Percentiles rank a stretch among this genome's conserved stretches.
phyloP scores from a whole-genome alignment of 2,797 vertebrate species.

The Cheirogaleus major region DNA sequence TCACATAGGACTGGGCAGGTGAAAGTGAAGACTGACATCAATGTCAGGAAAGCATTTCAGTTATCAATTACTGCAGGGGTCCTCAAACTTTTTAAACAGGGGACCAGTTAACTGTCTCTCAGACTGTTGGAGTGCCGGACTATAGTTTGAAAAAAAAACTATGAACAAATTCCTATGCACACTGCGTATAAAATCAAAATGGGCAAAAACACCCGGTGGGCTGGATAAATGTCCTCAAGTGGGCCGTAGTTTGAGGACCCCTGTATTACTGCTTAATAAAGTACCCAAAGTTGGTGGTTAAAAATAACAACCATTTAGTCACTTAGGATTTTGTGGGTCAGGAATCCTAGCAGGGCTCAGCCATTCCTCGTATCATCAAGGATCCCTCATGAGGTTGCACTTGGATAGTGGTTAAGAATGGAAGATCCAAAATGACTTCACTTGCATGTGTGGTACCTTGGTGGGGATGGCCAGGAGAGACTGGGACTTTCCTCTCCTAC shows the following conservation, averaged over 20 bases:
- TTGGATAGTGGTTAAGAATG: not conserved
- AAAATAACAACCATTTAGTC: not conserved
- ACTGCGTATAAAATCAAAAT: no score
- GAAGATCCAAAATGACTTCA: not conserved
- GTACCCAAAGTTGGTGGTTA: not conserved
- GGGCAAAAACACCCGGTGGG: no score
- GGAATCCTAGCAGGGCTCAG: not conserved
- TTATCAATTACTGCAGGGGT: not conserved
- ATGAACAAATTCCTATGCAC: no score
- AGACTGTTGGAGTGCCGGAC: no score
- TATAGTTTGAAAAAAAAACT: no score
- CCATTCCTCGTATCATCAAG: not conserved
- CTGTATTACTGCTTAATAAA: not conserved
- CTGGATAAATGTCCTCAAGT: no score
- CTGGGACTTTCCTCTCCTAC: not conserved
- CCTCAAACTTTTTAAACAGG: no score
- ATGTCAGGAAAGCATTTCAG: not conserved
- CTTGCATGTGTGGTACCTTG: not conserved
- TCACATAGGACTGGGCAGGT: not conserved
- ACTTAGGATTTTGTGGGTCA: not conserved
- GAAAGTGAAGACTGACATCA: not conserved
- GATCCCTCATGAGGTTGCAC: not conserved
- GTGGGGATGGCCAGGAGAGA: not conserved
- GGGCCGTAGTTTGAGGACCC: no score
- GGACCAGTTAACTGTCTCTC: no score